A percentile compares a stretch with the other conserved stretches of the same genome.
Evolutionary conservation across 2,113 vertebrate genomes (phyloP).

Genomic region (Catharus minimus): DNA sequence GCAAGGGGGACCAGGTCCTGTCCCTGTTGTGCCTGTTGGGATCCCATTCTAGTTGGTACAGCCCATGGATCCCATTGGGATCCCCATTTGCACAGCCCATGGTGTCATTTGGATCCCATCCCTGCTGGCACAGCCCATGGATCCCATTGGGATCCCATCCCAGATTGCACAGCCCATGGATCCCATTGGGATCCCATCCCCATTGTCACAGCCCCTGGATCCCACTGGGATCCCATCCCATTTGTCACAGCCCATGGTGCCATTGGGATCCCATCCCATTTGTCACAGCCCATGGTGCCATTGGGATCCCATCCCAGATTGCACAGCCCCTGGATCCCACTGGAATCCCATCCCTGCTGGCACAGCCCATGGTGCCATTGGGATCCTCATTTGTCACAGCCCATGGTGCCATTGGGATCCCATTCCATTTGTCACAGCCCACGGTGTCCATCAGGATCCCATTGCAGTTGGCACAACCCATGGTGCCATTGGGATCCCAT

Average conservation of each 20-base stretch:
- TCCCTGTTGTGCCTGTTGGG: not conserved
- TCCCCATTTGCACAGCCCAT: fast-evolving
- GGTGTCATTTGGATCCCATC: not conserved
- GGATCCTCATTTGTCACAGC: fast-evolving
- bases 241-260: fast-evolving
- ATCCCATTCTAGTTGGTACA: too few relatives aligned
- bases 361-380: too few relatives aligned
- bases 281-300: fast-evolving
- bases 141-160: not conserved
- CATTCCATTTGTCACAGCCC: too few relatives aligned
- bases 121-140: not conserved
- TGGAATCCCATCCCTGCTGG: too few relatives aligned
- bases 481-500: not conserved
- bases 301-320: fast-evolving
- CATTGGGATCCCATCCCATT: fast-evolving
- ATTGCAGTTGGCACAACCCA: not conserved
- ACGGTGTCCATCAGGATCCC: fast-evolving
- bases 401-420: too few relatives aligned
- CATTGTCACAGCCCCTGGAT: not conserved
- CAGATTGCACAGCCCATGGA: fast-evolving
- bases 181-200: not conserved
- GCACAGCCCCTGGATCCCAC: not conserved
- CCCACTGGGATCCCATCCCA: fast-evolving
- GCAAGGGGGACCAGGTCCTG: not conserved
- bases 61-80: too few relatives aligned